Evolutionary conservation across 30 jellyfish, hydroid and myxozoan species (phyloP).

Genomic region (Mastigias papua): DNA sequence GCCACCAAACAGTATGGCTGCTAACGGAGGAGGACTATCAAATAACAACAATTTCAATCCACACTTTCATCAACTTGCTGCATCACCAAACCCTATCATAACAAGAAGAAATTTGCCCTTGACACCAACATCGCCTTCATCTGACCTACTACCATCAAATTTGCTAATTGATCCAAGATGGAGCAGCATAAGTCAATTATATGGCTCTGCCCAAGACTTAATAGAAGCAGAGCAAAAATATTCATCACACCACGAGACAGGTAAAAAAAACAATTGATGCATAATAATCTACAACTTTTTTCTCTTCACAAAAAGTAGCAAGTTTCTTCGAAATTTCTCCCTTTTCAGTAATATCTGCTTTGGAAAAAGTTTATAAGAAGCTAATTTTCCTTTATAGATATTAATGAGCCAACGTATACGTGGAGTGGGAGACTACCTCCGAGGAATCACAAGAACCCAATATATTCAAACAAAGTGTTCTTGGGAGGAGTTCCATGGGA

Average conservation of each 20-base stretch:
- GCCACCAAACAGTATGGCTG: not conserved
- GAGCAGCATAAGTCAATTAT: conserved; percentile 80
- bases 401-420: conserved; percentile 88
- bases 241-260: conserved; percentile 65
- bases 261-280: no score
- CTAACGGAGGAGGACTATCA: conserved; percentile 32
- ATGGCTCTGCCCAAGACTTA: conserved; percentile 76
- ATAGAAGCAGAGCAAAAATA: conserved; percentile 73
- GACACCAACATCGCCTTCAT: conserved; percentile 72
- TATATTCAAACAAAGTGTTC: conserved; percentile 92
- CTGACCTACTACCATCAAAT: conserved; percentile 56
- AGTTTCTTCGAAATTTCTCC: no score
- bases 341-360: no score
- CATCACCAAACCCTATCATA: conserved; percentile 66
- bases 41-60: conserved; percentile 79
- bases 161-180: conserved; percentile 91
- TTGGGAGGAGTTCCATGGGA: conserved; percentile 99
- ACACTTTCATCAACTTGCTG: conserved; percentile 67
- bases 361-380: not conserved
- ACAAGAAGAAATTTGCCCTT: conserved; percentile 85
- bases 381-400: conserved; percentile 37
- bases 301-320: no score
- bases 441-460: conserved; percentile 88
- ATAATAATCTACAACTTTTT: no score
- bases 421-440: conserved; percentile 99